Base-by-base conservation (phyloP, 2,797 vertebrate species). In the Gymnoscopelus microlampas region DNA sequence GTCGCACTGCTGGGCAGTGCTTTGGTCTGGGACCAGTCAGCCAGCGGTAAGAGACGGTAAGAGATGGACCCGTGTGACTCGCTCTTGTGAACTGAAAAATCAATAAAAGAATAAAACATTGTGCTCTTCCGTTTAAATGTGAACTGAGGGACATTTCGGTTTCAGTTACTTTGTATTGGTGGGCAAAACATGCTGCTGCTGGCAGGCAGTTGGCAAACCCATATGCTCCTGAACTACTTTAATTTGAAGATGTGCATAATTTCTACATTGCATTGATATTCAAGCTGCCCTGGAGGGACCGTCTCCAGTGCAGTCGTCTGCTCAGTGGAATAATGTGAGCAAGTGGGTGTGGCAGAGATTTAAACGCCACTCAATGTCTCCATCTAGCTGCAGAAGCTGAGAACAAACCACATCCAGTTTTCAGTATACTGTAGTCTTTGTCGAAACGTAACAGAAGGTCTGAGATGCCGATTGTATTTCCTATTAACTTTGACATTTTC, bases 281-380 rank as follows among this genome's bases (percentile, higher is more conserved):
- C 59, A 76, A 44, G 54, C 68, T 69, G 60, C 73, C 80, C 85
- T 63, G 76, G 70, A 81, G 87, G 73, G 73, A 66, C 70, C 63
- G 77, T 81, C 81, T 84, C 76, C 62, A 66, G 19, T 1, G 76
- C 75, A 85, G 80, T 80, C 70, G 81, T 90, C 87, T 87, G 78
- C 72, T 78, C 70, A 14, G 49, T 71, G 78, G 77, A 74, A 80
- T 73, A 74, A 80, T 79, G 35, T 35, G 68, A 84, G 77, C 14
- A 8, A 67, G 87, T 89, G 91, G 90, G 90, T 88, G 90, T 90
- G 90, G 90, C 86, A 87, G 65, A 39, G 65, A 53, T 26, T 55
- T 13, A n/a, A 29, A 60, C 50, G 44, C 11, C 5, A 59, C 59
- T 74, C 74, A 29, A 64, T 76, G 85, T 79, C 87, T 70, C 87